phyloP scores from a whole-genome alignment of 2,888 invertebrate genomes.

The Lasius platythorax region DNA sequence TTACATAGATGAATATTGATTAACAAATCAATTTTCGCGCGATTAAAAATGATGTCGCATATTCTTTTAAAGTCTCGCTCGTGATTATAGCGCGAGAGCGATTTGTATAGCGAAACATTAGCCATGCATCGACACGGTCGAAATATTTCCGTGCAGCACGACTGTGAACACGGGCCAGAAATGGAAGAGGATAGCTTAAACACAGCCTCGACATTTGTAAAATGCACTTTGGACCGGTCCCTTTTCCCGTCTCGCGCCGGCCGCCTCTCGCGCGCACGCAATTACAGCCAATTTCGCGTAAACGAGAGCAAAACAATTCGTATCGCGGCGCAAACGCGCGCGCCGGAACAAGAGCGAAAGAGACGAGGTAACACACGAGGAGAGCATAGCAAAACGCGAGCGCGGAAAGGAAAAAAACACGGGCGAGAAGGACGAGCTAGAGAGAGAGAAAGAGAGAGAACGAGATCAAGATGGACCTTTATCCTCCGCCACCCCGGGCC shows the following conservation, averaged over 20 bases:
- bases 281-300: slow-evolving; percentile 78
- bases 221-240: slow-evolving; percentile 38
- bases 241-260: slow-evolving; percentile 50
- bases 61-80: background rate
- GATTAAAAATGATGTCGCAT: background rate
- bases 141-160: slow-evolving; percentile 44
- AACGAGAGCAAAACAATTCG: slow-evolving; percentile 75
- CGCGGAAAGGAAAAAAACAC: slow-evolving; percentile 17
- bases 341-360: slow-evolving; percentile 63
- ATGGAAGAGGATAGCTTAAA: slow-evolving; percentile 47
- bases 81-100: slow-evolving; percentile 24
- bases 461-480: slow-evolving; percentile 51
- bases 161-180: slow-evolving; percentile 45
- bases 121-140: slow-evolving; percentile 54
- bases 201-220: slow-evolving; percentile 55
- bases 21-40: background rate
- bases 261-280: slow-evolving; percentile 69
- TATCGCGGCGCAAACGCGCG: slow-evolving; percentile 72
- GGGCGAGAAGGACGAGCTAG: background rate
- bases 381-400: slow-evolving; percentile 64
- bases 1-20: background rate
- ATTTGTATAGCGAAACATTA: slow-evolving; percentile 38
- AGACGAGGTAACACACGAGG: slow-evolving; percentile 55
- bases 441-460: slow-evolving; percentile 26
- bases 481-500: slow-evolving; percentile 47